phyloP scores from a whole-genome alignment of 1,140 invertebrate species.

The Pomacea maculata region DNA sequence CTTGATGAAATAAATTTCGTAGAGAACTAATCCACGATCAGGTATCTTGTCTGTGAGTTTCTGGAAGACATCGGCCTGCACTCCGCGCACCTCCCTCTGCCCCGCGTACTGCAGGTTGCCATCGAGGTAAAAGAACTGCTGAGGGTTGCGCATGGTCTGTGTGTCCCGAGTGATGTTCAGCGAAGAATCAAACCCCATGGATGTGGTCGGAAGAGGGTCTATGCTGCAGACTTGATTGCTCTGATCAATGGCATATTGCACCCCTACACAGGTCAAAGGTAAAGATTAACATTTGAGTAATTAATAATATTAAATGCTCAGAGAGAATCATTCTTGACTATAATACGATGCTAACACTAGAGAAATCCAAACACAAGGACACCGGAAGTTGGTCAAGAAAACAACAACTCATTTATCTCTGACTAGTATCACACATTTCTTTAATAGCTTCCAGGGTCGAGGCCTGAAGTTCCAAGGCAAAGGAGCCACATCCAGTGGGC shows the following conservation, averaged over 20 bases:
- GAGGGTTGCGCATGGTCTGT: conserved; percentile 4
- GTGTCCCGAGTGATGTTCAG: conserved; percentile 5
- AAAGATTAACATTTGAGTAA: background rate
- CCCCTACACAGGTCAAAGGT: background rate
- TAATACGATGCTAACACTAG: background rate
- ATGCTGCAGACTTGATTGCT: conserved; percentile 5
- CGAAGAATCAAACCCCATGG: background rate
- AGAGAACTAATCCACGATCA: background rate
- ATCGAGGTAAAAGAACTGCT: conserved; percentile 12
- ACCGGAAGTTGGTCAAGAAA: background rate
- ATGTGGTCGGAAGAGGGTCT: conserved; percentile 1
- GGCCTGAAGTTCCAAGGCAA: too few relatives aligned
- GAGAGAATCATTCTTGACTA: background rate
- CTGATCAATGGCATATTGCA: conserved; percentile 11
- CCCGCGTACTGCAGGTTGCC: background rate
- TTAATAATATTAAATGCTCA: background rate
- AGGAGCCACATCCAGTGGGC: too few relatives aligned
- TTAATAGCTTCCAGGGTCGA: too few relatives aligned
- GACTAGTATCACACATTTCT: too few relatives aligned
- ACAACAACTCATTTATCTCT: background rate
- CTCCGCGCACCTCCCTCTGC: background rate
- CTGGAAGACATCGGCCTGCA: conserved; percentile 8
- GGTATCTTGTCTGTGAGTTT: background rate
- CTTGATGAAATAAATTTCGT: conserved; percentile 13
- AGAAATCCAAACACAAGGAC: background rate